A percentile compares a stretch with the other conserved stretches of the same genome.
Evolutionary conservation across 2,888 invertebrate genomes (phyloP).

Genomic region (Drosophila putrida): DNA sequence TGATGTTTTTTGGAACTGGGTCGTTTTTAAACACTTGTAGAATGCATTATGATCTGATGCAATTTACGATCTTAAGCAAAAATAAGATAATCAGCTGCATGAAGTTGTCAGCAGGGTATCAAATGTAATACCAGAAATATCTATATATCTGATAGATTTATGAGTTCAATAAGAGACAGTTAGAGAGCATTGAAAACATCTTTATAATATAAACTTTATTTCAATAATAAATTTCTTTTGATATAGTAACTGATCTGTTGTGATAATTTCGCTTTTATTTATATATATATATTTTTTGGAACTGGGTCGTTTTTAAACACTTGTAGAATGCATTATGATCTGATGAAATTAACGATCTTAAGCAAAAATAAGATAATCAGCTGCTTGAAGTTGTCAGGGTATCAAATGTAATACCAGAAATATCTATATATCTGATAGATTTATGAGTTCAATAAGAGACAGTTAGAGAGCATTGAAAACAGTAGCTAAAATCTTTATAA

Average conservation of each 20-base stretch:
- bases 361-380: slow-evolving; percentile 8
- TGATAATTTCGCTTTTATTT: no score
- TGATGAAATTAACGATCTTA: slow-evolving; percentile 9
- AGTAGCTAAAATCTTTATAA: neutral
- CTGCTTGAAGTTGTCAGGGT: neutral
- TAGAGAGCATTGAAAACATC: neutral
- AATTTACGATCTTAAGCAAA: slow-evolving; percentile 10
- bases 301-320: no score
- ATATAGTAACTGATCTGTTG: neutral
- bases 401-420: neutral
- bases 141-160: slow-evolving; percentile 2
- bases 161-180: neutral
- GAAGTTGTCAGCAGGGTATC: neutral
- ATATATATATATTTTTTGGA: no score
- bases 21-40: slow-evolving; percentile 10
- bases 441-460: neutral
- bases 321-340: slow-evolving; percentile 14
- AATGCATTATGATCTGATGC: slow-evolving; percentile 12
- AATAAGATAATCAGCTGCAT: slow-evolving; percentile 9
- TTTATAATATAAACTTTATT: no score
- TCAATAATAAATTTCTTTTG: neutral
- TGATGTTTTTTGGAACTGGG: slow-evolving; percentile 9
- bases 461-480: neutral
- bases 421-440: neutral
- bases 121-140: neutral